phyloP scores from a whole-genome alignment of 2,888 invertebrate genomes.

The Anagyrus pseudococci region DNA sequence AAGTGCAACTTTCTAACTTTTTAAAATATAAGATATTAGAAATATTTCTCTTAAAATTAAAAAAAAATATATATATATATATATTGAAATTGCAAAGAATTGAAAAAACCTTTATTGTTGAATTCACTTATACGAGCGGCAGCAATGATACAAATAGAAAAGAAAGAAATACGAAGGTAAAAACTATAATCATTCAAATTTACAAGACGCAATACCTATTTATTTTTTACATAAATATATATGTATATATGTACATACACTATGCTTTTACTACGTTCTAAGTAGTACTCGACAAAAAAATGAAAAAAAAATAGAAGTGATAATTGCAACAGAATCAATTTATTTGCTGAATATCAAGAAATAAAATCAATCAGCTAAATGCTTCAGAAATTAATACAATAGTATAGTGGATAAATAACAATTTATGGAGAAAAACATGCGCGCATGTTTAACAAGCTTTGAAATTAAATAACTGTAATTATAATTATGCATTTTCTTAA shows the following conservation, averaged over 20 bases:
- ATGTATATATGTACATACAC: conserved; percentile 41
- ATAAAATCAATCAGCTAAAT: conserved; percentile 5
- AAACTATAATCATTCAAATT: conserved; percentile 35
- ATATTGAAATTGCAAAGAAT: conserved; percentile 16
- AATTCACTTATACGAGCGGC: conserved; percentile 25
- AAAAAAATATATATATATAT: conserved; percentile 17
- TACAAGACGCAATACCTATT: conserved; percentile 38
- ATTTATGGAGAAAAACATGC: no score
- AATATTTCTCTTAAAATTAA: conserved; percentile 18
- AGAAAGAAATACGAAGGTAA: conserved; percentile 28
- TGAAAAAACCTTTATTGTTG: conserved; percentile 27
- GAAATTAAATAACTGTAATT: no score
- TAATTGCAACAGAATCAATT: no score
- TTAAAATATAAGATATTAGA: conserved; percentile 8
- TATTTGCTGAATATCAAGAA: conserved; percentile 33
- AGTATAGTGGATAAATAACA: no score
- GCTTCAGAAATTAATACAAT: not conserved
- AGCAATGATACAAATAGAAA: conserved; percentile 27
- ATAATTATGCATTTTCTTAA: conserved; percentile 19
- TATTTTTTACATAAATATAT: conserved; percentile 40
- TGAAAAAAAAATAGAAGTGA: no score
- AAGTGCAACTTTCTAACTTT: conserved; percentile 14
- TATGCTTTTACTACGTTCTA: conserved; percentile 37
- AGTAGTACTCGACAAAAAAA: conserved; percentile 28
- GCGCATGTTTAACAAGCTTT: no score